Evolutionary conservation across 2,888 invertebrate genomes (phyloP).

Genomic region (Agonum fuliginosum): DNA sequence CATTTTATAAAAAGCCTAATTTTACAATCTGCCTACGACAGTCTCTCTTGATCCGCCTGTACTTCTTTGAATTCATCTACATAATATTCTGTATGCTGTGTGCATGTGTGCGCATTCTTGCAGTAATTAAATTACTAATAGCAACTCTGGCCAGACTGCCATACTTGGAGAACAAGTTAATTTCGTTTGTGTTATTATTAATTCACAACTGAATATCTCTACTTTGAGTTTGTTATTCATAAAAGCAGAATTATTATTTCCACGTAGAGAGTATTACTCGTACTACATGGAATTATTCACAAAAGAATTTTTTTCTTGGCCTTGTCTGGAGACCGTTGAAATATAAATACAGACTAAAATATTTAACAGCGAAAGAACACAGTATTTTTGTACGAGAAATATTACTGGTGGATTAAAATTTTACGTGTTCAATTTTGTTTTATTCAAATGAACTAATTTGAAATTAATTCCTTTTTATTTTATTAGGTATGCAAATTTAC

Average conservation of each 20-base stretch:
- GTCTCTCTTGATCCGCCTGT: slow-evolving; percentile 10
- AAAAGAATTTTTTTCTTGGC: neutral
- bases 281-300: slow-evolving; percentile 9
- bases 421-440: no score
- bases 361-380: no score
- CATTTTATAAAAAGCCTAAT: no score
- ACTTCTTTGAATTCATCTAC: slow-evolving; percentile 14
- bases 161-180: neutral
- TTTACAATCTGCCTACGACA: no score
- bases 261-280: slow-evolving; percentile 8
- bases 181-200: slow-evolving; percentile 13
- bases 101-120: slow-evolving; percentile 25
- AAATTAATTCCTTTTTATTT: no score
- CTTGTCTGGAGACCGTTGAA: neutral
- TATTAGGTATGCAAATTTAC: no score
- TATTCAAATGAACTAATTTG: no score
- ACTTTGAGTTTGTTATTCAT: slow-evolving; percentile 7
- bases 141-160: neutral
- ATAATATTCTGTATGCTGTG: slow-evolving; percentile 24
- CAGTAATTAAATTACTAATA: slow-evolving; percentile 30
- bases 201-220: neutral
- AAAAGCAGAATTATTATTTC: neutral
- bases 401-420: no score
- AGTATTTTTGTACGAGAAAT: no score
- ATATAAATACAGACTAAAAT: no score